A percentile compares a stretch with the other conserved stretches of the same genome.
Conservation (phyloP, 2,888 invertebrate genomes). For the Eulithis prunata region DNA sequence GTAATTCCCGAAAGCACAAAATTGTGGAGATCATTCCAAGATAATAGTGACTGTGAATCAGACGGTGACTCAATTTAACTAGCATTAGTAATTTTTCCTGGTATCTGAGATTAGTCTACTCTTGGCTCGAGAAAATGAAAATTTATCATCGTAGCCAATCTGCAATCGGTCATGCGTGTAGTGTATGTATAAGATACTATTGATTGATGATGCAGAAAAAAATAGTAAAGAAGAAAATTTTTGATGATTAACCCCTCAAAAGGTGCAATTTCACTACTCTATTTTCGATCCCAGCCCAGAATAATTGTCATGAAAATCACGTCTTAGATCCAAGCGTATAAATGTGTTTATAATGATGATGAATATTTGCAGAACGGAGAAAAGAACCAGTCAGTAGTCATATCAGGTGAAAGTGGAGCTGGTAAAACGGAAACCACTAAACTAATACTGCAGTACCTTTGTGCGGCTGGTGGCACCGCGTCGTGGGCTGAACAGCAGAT, state of each 20-base stretch:
- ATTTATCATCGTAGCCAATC: neutral
- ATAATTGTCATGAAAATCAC: too few species aligned
- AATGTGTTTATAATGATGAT: too few species aligned
- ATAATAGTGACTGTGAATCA: constrained; percentile 34
- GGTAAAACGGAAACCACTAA: constrained; percentile 97
- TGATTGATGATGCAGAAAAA: too few species aligned
- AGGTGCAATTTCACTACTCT: too few species aligned
- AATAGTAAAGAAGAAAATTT: too few species aligned
- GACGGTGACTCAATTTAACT: constrained; percentile 40
- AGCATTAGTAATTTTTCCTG: constrained; percentile 35
- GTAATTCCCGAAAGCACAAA: constrained; percentile 15
- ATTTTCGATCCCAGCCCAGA: too few species aligned
- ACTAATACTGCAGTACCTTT: constrained; percentile 95
- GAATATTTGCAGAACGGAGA: constrained; percentile 67
- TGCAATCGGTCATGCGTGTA: too few species aligned
- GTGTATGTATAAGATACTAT: too few species aligned
- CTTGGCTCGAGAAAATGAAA: constrained; percentile 11
- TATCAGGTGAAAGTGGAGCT: constrained; percentile 96
- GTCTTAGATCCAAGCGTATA: too few species aligned
- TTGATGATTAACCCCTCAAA: too few species aligned
- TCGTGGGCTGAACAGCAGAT: constrained; percentile 99
- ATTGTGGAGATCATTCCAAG: constrained; percentile 14
- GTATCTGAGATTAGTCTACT: constrained; percentile 14
- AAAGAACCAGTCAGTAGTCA: constrained; percentile 91
- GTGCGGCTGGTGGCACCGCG: constrained; percentile 89